These are phyloP conservation scores for Sebastes melanostomus DNA, from an alignment of 2,797 vertebrate genomes.

Conservation along the genomic window DNA sequence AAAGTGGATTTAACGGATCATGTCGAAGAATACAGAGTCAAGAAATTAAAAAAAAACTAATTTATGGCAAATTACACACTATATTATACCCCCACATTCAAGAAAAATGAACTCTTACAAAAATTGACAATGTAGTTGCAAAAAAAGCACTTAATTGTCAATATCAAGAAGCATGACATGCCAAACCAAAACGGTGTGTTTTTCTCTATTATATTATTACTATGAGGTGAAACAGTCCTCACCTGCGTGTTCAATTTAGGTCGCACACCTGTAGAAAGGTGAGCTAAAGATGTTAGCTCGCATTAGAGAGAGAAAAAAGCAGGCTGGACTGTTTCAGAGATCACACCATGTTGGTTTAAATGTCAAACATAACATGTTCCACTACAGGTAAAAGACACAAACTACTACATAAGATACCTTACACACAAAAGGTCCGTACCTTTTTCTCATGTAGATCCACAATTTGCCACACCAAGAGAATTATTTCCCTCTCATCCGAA, in stretches of 20 bases:
- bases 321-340: constrained; percentile 34
- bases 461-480: constrained; percentile 99
- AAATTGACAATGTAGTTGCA: constrained; percentile 66
- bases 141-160: constrained; percentile 74
- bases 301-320: constrained; percentile 7
- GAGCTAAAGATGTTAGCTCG: constrained; percentile 37
- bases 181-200: constrained; percentile 77
- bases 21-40: constrained; percentile 20
- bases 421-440: constrained; percentile 87
- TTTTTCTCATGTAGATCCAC: constrained; percentile 97
- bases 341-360: constrained; percentile 80
- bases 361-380: constrained; percentile 64
- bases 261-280: constrained; percentile 70
- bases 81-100: constrained; percentile 30
- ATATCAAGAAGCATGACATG: constrained; percentile 69
- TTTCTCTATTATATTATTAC: background rate
- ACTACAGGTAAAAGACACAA: constrained; percentile 63
- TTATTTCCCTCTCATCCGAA: constrained; percentile 99
- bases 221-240: background rate
- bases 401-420: constrained; percentile 61
- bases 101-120: constrained; percentile 42
- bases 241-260: constrained; percentile 1
- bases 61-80: background rate
- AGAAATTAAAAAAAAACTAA: background rate
- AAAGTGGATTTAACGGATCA: constrained; percentile 68